Percentiles rank a stretch among this genome's conserved stretches.
These are phyloP conservation scores for Caradrina clavipalpis DNA, from an alignment of 2,888 invertebrate species.

Conservation along the genomic window DNA sequence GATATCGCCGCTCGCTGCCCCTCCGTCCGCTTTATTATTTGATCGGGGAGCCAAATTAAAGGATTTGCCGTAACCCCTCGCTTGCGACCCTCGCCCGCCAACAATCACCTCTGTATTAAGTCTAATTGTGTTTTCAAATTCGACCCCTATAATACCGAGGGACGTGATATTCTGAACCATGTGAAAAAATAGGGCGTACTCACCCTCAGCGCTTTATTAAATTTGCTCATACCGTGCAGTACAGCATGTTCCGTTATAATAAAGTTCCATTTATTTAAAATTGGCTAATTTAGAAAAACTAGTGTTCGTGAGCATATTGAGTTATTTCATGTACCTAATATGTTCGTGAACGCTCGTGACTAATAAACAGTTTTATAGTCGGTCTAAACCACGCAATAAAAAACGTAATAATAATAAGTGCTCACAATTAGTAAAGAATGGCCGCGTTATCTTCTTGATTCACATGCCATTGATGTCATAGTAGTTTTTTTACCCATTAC, in stretches of 20 bases:
- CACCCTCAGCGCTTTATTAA: slow-evolving; percentile 85
- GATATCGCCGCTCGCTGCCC: slow-evolving; percentile 88
- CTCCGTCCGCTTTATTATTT: slow-evolving; percentile 89
- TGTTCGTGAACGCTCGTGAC: slow-evolving; percentile 79
- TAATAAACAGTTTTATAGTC: slow-evolving; percentile 81
- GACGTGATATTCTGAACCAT: slow-evolving; percentile 79
- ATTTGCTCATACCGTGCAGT: slow-evolving; percentile 73
- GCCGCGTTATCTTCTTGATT: slow-evolving; percentile 67
- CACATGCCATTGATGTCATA: slow-evolving; percentile 51
- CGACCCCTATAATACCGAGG: slow-evolving; percentile 85
- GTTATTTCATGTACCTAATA: slow-evolving; percentile 73
- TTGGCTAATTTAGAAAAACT: slow-evolving; percentile 67
- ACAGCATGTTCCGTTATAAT: slow-evolving; percentile 74
- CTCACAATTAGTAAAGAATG: slow-evolving; percentile 61
- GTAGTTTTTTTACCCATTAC: slow-evolving; percentile 19
- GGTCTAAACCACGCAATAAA: slow-evolving; percentile 77
- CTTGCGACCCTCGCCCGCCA: slow-evolving; percentile 86
- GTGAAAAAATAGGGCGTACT: slow-evolving; percentile 88
- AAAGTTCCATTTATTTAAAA: slow-evolving; percentile 67
- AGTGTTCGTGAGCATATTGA: slow-evolving; percentile 74
- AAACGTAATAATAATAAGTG: slow-evolving; percentile 74
- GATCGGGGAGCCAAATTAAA: slow-evolving; percentile 91
- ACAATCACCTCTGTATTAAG: slow-evolving; percentile 91
- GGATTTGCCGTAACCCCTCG: slow-evolving; percentile 90
- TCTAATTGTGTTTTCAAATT: slow-evolving; percentile 91